A percentile compares a stretch with the other conserved stretches of the same genome.
Evolutionary conservation across 2,113 vertebrate genomes (phyloP).

Genomic region (Crotalus tigris): DNA sequence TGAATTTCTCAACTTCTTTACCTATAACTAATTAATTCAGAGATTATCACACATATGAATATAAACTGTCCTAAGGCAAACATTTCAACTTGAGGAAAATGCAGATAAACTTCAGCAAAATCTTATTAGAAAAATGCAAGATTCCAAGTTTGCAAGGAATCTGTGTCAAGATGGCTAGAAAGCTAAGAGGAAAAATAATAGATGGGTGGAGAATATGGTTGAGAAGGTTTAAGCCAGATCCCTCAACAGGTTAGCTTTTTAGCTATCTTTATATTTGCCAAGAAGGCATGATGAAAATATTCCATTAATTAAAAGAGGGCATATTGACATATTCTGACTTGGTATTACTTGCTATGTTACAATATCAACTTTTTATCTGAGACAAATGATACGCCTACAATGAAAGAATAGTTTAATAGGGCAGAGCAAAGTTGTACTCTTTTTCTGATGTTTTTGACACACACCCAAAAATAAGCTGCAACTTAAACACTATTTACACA

Average conservation of each 20-base stretch:
- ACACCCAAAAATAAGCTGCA: background rate
- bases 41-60: background rate
- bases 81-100: background rate
- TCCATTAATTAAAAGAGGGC: background rate
- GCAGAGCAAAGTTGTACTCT: background rate
- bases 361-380: background rate
- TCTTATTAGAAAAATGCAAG: background rate
- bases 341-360: background rate
- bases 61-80: background rate
- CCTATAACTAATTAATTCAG: background rate
- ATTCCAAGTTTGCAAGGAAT: background rate
- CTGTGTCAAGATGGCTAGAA: background rate
- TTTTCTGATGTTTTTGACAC: background rate
- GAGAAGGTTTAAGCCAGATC: background rate
- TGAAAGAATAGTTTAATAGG: background rate
- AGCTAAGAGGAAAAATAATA: background rate
- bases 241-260: background rate
- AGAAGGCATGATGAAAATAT: background rate
- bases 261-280: background rate
- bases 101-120: background rate
- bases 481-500: background rate
- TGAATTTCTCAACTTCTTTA: slow-evolving; percentile 44
- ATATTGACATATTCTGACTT: background rate
- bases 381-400: background rate
- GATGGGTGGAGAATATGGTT: background rate